Base-by-base conservation (phyloP, 2,888 invertebrate species). In the Phaonia tiefii region DNA sequence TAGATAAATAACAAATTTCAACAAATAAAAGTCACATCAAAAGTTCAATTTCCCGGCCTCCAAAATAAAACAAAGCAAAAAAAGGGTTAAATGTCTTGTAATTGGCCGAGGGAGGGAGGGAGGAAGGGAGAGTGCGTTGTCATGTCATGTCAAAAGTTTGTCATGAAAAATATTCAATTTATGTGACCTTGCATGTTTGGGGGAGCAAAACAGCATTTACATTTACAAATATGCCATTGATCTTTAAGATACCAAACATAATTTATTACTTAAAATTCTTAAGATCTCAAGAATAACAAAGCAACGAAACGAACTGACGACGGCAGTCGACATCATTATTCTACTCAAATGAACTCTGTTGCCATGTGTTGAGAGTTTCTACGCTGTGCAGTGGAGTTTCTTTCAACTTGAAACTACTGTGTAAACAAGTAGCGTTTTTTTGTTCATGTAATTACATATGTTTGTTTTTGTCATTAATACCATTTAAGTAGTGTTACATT, bases 401-500 rank as follows among this genome's bases (percentile, higher is more conserved):
- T n/a, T n/a, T n/a, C n/a, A n/a, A n/a, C n/a, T n/a, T n/a, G n/a
- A 22, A 56, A 46, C 8, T 31, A 31, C 8, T 31, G 31, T 51
- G 26, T 15, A 15, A 69, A 46, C 49, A 69, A 69, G 60, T 73
- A 63, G n/a, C 54, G 70, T 74, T 56, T 73, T 72, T 74, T 72
- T 83, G 42, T 25, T 69, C 54, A 5, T 31, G 13, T 82, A 83
- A 83, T 84, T 83, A 82, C 84, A 81, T 74, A 71, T 82, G 84
- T 84, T 84, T 83, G 79, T 81, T 83, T 82, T 80, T 79, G 77
- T 75, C 82, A 82, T 84, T 79, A 80, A 81, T 80, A 69, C 65
- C 74, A 83, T 80, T 83, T 83, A 84, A 81, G 69, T 71, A 44
- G 44, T 42, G 17, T 44, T 15, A 13, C 73, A 31, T 15, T 58